Percentiles rank a stretch among this genome's conserved stretches.
These are phyloP conservation scores for Calliopsis andreniformis DNA, from an alignment of 1,140 invertebrate species.

Conservation along the genomic window DNA sequence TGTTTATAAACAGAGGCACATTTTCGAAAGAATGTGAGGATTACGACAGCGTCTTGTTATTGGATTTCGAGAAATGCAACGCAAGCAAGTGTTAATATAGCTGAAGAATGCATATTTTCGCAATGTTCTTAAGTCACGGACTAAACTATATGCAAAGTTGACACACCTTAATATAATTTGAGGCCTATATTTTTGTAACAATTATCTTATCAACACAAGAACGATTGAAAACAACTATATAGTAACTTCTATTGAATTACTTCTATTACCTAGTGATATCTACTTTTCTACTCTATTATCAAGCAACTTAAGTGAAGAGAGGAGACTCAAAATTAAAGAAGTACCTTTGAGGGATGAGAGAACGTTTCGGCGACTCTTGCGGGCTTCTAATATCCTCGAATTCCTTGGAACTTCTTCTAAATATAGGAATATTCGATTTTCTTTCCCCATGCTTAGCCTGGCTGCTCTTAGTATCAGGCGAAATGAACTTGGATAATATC, in stretches of 20 bases:
- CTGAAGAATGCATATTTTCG: background rate
- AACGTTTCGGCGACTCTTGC: conserved; percentile 77
- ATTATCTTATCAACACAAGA: too few species aligned
- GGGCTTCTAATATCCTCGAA: conserved; percentile 78
- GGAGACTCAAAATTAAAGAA: background rate
- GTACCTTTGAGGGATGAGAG: conserved; percentile 78
- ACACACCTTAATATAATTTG: too few species aligned
- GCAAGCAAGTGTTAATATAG: background rate
- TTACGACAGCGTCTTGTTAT: background rate
- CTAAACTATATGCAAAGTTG: too few species aligned
- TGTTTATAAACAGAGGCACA: background rate
- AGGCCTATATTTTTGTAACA: too few species aligned
- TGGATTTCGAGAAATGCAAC: background rate
- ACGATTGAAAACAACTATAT: too few species aligned
- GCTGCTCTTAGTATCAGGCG: conserved; percentile 65
- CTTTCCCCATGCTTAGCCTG: conserved; percentile 72
- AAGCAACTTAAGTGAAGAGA: background rate
- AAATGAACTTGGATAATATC: conserved; percentile 65
- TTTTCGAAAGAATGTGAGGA: background rate
- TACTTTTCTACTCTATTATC: background rate
- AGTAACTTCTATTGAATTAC: too few species aligned
- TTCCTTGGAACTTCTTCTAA: conserved; percentile 75
- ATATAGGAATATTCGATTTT: conserved; percentile 79
- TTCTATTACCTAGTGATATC: too few species aligned
- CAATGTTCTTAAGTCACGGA: background rate